Evolutionary conservation across 2,888 invertebrate genomes (phyloP).

Genomic region (Lasioglossum figueresi): DNA sequence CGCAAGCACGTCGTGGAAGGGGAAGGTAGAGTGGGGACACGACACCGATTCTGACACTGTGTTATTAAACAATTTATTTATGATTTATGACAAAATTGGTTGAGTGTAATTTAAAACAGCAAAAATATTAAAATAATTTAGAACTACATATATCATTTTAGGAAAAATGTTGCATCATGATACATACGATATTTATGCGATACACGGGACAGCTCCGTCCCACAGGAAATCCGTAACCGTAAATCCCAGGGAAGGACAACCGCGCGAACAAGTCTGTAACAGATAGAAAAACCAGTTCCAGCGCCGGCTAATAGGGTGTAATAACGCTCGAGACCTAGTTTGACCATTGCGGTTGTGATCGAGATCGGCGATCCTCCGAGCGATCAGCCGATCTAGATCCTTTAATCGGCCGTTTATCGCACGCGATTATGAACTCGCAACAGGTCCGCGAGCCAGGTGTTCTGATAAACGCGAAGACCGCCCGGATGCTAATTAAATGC

Average conservation of each 20-base stretch:
- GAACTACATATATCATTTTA: too few relatives aligned
- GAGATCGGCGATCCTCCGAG: constrained; percentile 14
- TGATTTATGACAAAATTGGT: too few relatives aligned
- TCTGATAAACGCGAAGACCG: neutral
- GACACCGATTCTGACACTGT: too few relatives aligned
- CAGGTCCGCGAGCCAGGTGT: constrained; percentile 1
- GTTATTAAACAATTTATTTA: too few relatives aligned
- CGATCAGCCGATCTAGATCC: constrained; percentile 27
- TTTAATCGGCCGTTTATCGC: constrained; percentile 32
- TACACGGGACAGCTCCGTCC: neutral
- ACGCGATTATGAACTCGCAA: neutral
- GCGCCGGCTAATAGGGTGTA: constrained; percentile 26
- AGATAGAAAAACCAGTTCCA: constrained; percentile 51
- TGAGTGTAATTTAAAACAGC: too few relatives aligned
- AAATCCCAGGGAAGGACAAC: constrained; percentile 9
- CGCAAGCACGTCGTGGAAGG: too few relatives aligned
- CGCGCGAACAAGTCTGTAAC: neutral
- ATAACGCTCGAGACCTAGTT: constrained; percentile 33
- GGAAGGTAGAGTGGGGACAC: too few relatives aligned
- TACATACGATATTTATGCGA: too few relatives aligned
- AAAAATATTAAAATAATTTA: too few relatives aligned
- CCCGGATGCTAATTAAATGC: constrained; percentile 13
- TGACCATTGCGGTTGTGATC: constrained; percentile 17
- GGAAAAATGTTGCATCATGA: too few relatives aligned
- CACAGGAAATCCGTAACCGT: constrained; percentile 30